Conservation (phyloP, 2,888 invertebrate species). For the Synanthedon formicaeformis region DNA sequence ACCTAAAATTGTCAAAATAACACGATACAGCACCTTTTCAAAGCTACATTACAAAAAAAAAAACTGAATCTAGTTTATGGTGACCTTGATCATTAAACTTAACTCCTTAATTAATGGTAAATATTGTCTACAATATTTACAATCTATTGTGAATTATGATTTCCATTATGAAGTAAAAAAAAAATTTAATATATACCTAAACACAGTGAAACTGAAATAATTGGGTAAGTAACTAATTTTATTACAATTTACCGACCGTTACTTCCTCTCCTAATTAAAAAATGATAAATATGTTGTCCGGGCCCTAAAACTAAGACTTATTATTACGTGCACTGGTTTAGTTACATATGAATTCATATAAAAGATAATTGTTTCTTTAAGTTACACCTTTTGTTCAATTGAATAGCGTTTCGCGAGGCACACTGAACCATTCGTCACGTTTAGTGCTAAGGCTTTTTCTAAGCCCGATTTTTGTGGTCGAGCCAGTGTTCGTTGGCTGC, state of each 20-base stretch:
- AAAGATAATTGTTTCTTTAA: slow-evolving; percentile 62
- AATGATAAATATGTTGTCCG: slow-evolving; percentile 19
- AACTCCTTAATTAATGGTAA: too few relatives aligned
- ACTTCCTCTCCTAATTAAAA: slow-evolving; percentile 31
- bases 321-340: slow-evolving; percentile 24
- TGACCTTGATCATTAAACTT: too few relatives aligned
- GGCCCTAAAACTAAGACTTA: slow-evolving; percentile 12
- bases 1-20: too few relatives aligned
- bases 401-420: slow-evolving; percentile 38
- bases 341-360: slow-evolving; percentile 40
- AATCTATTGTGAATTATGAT: too few relatives aligned
- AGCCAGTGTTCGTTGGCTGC: slow-evolving; percentile 30
- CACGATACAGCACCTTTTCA: too few relatives aligned
- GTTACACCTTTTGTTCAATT: slow-evolving; percentile 41
- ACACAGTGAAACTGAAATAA: too few relatives aligned
- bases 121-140: too few relatives aligned
- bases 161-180: too few relatives aligned
- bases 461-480: slow-evolving; percentile 50
- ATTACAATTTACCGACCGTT: neutral
- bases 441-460: slow-evolving; percentile 52
- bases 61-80: too few relatives aligned
- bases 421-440: slow-evolving; percentile 35
- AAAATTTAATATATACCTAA: too few relatives aligned
- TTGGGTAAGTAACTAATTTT: too few relatives aligned
- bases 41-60: too few relatives aligned